Conservation (phyloP, 2,888 invertebrate genomes). For the Choreutis nemorana region DNA sequence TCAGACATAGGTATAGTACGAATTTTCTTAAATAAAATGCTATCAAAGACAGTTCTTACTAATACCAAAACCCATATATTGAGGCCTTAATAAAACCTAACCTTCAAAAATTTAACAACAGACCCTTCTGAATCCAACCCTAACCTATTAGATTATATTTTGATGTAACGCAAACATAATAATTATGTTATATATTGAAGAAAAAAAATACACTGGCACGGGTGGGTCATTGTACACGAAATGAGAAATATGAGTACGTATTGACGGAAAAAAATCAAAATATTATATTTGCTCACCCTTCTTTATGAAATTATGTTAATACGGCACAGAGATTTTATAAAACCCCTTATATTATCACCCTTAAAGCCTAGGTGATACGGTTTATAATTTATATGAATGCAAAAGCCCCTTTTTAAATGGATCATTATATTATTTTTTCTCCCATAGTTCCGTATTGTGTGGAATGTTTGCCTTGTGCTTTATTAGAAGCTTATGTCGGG, state of each 20-base stretch:
- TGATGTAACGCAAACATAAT: too few relatives aligned
- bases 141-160: too few relatives aligned
- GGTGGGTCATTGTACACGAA: slow-evolving; percentile 20
- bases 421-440: slow-evolving; percentile 46
- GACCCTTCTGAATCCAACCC: too few relatives aligned
- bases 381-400: slow-evolving; percentile 7
- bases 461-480: slow-evolving; percentile 32
- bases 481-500: slow-evolving; percentile 22
- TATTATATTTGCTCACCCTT: slow-evolving; percentile 50
- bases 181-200: background rate
- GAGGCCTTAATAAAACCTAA: too few relatives aligned
- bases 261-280: slow-evolving; percentile 40
- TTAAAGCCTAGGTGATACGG: slow-evolving; percentile 16
- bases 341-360: background rate
- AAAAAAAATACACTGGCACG: slow-evolving; percentile 1
- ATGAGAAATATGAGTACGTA: slow-evolving; percentile 32
- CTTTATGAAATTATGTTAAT: slow-evolving; percentile 58
- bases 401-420: slow-evolving; percentile 30
- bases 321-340: background rate
- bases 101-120: too few relatives aligned
- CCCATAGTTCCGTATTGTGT: slow-evolving; percentile 43
- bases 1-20: too few relatives aligned
- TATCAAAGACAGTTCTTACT: too few relatives aligned
- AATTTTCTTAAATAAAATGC: too few relatives aligned
- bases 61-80: too few relatives aligned